Base-by-base conservation (phyloP, 1,140 invertebrate genomes). In the Drosophila lowei region DNA sequence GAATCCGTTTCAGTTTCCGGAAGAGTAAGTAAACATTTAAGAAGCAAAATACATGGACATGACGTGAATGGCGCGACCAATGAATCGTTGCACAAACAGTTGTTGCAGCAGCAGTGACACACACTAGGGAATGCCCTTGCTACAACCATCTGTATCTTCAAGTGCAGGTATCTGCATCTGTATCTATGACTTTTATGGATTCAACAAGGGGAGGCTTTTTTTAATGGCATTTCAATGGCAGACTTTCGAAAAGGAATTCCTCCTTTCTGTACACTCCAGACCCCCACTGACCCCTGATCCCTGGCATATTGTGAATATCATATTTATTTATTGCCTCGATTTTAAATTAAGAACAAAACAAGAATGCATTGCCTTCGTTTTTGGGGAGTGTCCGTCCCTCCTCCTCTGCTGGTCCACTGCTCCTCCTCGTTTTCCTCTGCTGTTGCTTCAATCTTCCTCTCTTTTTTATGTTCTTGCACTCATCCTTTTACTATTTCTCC, bases 301-400 rank as follows among this genome's bases (percentile, higher is more conserved):
- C 47, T 23, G 63, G 67, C 66, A 84, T 64, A 77, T 68, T 79
- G 80, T 65, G 77, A 84, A 85, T 65, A 85, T 85, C 76, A 85
- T 79, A 84, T 2, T 38, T 84, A 84, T 84, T 84, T 84, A 84
- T 84, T 84, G 72, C 66, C 79, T 68, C 34, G 80, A 84, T 23
- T 23, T 23, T 23, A 23, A 23, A 23, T 23, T 5, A 23, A 23
- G 5, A 23, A 3, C 23, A 23, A 23, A 23, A 23, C 3, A 23
- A 3, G 3, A 23, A 23, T 5, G 0, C 23, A 23, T 79, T 84
- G 79, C 77, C 34, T 38, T 1, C 34, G 34, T 13, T 38, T 38
- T 38, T 3, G 34, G 34, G 3, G 9, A 38, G 34, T 38, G 1
- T 13, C 34, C 4, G 5, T 5, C 5, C 23, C 23, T 25, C n/a